Evolutionary conservation across 2,797 vertebrate species (phyloP), one percentile per base, ranked within the genome.

Genomic region (Hoplostethus mediterraneus): DNA sequence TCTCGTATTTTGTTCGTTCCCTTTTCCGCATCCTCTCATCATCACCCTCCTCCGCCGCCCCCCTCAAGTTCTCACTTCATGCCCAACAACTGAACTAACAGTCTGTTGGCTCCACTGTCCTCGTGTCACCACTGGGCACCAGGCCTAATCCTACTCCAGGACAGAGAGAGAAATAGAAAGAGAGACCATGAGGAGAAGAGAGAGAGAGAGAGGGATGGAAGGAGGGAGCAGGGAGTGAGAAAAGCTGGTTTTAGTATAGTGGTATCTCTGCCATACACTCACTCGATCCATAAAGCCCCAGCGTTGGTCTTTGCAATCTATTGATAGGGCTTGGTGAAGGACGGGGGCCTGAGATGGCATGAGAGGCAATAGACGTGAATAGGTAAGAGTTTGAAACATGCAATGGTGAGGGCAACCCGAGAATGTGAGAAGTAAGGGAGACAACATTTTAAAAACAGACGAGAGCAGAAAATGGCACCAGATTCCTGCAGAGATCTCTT

Each of bases 81-180:
- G 40, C 61, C 77, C 67, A 71, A 73, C 71, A 84, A 88, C 83
- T 87, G 83, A 90, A 88, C 82, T 76, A 82, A 87, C 79, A 84
- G 82, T 74, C 69, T 83, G 73, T 80, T 85, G 72, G 80, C 81
- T 84, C 69, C 71, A 12, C 62, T 82, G 77, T 81, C 76, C 65
- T 82, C 78, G 88, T 89, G 84, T 87, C 79, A 84, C 72, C 67
- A 71, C 65, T 73, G 87, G 92, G 92, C 89, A 83, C 12, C 2
- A n/a, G 44, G 88, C 90, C 89, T 88, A 90, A 92, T 92, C 87
- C 83, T 73, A 9, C 81, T 77, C 70, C 79, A 52, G 67, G 73
- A 74, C 64, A 64, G 53, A 21, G 72, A 65, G 47, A 63, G 63
- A 63, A 40, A 68, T 1, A 21, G 21, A 21, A 21, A 21, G 21